Evolutionary conservation across 92 coral and sea anemone genomes (phyloP), one percentile per base, ranked within the genome.

Genomic region (Blastomussa wellsi): DNA sequence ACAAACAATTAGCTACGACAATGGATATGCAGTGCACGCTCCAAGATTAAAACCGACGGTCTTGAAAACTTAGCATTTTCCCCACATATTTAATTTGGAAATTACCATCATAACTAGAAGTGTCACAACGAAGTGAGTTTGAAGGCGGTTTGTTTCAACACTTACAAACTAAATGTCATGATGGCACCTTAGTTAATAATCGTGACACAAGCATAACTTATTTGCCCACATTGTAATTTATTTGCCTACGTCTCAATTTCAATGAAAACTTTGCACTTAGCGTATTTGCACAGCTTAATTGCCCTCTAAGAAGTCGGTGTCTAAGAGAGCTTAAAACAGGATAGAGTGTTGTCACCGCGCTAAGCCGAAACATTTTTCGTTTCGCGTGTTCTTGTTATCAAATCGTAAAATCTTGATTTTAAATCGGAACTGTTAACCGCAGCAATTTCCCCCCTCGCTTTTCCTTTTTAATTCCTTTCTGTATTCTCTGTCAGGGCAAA

Each of bases 401-500:
- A 33, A 15, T 4, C 20, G 10, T 38, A 8, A 33, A 71, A 70
- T 82, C 86, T 36, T 17, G 37, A 39, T 17, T 33, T 57, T 33
- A 71, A 47, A 70, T 33, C 53, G 69, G 86, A 82, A n/a, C 78
- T 82, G 78, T 69, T 82, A 71, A 53, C 86, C 78, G 60, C 86
- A 82, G 67, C 86, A 35, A 82, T 82, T 82, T 80, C 53, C 52
- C 64, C 26, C 20, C 29, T 24, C 41, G 78, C 36, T 65, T 19
- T 74, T 29, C 36, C 8, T 41, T 74, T 59, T 74, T 59, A 59
- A 31, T 35, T 5, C 19, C 31, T 67, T 71, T 71, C 28, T 35
- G 41, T 5, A 10, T 9, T 29, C 78, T 28, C 69, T 71, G 70
- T 20, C 38, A 31, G 31, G 26, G 75, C 8, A 70, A 37, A 35